Conservation (phyloP, 2,888 invertebrate species). For the Himalopsyche anomala region DNA sequence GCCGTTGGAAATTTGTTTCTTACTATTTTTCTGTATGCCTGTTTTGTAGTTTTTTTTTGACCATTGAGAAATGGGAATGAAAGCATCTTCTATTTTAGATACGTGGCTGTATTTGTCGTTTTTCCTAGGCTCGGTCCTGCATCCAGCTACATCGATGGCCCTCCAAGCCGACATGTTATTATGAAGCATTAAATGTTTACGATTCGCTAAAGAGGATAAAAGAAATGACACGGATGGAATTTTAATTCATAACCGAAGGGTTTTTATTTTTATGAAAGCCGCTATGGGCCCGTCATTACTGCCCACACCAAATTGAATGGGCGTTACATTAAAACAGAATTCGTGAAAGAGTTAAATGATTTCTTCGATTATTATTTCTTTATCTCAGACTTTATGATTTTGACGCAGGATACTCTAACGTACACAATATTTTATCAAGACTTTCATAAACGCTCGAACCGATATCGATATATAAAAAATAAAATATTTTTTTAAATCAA, state of each 20-base stretch:
- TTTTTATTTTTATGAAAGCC: slow-evolving; percentile 55
- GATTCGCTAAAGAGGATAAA: slow-evolving; percentile 64
- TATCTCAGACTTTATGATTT: slow-evolving; percentile 42
- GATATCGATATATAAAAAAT: too few species aligned
- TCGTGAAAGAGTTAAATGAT: slow-evolving; percentile 52
- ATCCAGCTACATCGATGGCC: neutral
- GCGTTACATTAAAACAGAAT: slow-evolving; percentile 55
- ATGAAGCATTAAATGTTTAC: slow-evolving; percentile 64
- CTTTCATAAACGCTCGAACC: too few species aligned
- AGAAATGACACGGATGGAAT: slow-evolving; percentile 65
- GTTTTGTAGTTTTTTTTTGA: too few species aligned
- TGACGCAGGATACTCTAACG: neutral
- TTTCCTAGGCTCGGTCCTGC: neutral
- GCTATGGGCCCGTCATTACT: slow-evolving; percentile 61
- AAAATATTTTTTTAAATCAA: too few species aligned
- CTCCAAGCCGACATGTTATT: slow-evolving; percentile 59
- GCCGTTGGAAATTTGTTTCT: too few species aligned
- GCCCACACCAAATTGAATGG: slow-evolving; percentile 61
- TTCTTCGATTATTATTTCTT: slow-evolving; percentile 52
- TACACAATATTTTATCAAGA: too few species aligned
- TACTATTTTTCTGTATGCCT: too few species aligned
- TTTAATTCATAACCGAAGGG: slow-evolving; percentile 64
- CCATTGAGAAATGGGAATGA: too few species aligned
- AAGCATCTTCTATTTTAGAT: too few species aligned
- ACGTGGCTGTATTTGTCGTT: neutral